A percentile compares a stretch with the other conserved stretches of the same genome.
phyloP scores from a whole-genome alignment of 2,888 invertebrate species.

The Macroteleia sp. region DNA sequence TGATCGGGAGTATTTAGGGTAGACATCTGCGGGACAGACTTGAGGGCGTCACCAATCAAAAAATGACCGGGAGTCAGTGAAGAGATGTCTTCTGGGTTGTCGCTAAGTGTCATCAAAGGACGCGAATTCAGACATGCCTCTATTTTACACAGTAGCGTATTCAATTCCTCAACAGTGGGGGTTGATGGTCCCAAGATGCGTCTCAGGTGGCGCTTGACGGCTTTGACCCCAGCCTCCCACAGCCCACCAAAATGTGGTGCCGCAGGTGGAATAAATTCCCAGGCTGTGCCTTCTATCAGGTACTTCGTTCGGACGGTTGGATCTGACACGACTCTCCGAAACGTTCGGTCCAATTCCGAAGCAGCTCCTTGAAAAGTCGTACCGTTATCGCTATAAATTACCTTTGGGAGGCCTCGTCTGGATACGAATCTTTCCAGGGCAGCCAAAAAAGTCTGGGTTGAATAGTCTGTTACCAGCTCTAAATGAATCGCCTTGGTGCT shows the following conservation, averaged over 20 bases:
- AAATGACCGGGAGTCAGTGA: background rate
- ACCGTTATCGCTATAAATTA: too few species aligned
- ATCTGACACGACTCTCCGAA: too few species aligned
- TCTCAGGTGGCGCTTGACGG: constrained; percentile 1
- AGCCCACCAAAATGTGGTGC: background rate
- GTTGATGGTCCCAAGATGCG: background rate
- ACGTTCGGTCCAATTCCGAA: too few species aligned
- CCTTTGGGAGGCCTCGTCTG: too few species aligned
- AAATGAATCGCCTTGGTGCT: too few species aligned
- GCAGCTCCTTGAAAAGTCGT: too few species aligned
- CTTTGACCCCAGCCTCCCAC: background rate
- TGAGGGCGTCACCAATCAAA: background rate
- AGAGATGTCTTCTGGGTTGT: background rate
- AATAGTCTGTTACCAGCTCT: too few species aligned
- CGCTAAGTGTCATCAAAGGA: background rate
- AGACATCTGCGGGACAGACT: background rate
- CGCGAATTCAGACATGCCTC: constrained; percentile 3
- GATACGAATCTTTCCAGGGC: too few species aligned
- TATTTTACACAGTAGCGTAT: background rate
- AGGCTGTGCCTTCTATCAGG: background rate
- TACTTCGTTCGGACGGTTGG: too few species aligned
- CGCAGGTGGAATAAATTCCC: background rate
- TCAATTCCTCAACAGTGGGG: background rate
- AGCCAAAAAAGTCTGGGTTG: too few species aligned
- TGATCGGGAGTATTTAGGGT: background rate